Conservation (phyloP, 2,113 vertebrate species). For the Vidua macroura region DNA sequence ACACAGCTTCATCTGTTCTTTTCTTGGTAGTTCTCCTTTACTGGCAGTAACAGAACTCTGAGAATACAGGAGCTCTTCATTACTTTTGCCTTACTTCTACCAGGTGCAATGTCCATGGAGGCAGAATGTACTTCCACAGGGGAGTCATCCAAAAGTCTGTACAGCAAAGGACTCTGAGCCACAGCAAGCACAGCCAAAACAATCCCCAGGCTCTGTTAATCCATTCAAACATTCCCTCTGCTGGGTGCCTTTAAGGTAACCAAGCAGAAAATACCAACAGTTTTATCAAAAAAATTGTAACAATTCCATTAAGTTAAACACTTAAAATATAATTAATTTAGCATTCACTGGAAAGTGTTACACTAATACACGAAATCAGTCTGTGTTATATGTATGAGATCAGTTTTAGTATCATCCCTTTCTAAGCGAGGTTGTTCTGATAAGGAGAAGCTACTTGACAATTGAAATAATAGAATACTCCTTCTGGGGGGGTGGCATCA, state of each 20-base stretch:
- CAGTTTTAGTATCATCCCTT: not conserved
- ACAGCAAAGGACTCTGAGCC: not conserved
- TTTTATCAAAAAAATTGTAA: not conserved
- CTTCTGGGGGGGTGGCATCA: not conserved
- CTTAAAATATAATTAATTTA: not conserved
- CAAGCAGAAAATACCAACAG: not conserved
- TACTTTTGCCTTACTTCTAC: not conserved
- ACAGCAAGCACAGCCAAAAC: not conserved
- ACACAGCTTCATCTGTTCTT: not conserved
- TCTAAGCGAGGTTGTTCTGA: not conserved
- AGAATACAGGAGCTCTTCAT: not conserved
- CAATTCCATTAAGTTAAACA: not conserved
- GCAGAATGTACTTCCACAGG: not conserved
- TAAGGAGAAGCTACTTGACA: not conserved
- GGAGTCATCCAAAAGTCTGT: not conserved
- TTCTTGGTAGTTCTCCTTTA: constrained; percentile 1
- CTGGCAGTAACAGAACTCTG: not conserved
- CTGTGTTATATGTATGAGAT: not conserved
- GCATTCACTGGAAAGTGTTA: not conserved
- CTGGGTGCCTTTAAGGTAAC: not conserved
- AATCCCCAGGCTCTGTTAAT: not conserved
- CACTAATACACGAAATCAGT: not conserved
- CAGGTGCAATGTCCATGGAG: not conserved
- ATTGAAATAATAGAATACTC: not conserved
- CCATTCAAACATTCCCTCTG: not conserved